These are phyloP conservation scores for Malurus melanocephalus DNA, from an alignment of 2,113 vertebrate genomes.

Conservation along the genomic window DNA sequence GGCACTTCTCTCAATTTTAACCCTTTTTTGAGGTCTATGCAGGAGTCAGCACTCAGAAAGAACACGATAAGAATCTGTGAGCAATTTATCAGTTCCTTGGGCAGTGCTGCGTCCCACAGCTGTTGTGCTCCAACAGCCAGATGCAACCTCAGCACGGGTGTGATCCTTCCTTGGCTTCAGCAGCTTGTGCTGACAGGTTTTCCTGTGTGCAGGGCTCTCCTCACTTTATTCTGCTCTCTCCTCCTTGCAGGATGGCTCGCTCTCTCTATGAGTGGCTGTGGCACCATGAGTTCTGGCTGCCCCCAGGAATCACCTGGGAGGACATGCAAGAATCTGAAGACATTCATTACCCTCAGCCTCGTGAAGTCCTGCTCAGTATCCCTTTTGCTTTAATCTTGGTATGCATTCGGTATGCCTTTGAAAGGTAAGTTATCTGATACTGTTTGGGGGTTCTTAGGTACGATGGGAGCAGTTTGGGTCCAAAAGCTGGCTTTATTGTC, in stretches of 20 bases:
- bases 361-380: constrained; percentile 76
- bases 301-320: constrained; percentile 81
- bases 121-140: background rate
- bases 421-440: constrained; percentile 76
- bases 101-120: background rate
- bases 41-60: background rate
- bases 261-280: constrained; percentile 84
- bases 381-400: constrained; percentile 81
- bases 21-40: background rate
- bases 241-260: constrained; percentile 75
- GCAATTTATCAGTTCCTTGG: background rate
- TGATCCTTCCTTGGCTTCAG: background rate
- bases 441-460: background rate
- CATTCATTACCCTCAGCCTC: constrained; percentile 73
- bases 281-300: constrained; percentile 84
- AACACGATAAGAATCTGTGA: background rate
- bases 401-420: constrained; percentile 75
- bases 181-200: background rate
- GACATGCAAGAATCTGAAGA: constrained; percentile 75
- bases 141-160: background rate
- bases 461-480: background rate
- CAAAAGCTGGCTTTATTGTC: background rate
- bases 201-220: background rate
- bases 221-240: background rate
- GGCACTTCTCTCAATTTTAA: background rate